Conservation (phyloP, 2,888 invertebrate species). For the Amphipyra tragopoginis region DNA sequence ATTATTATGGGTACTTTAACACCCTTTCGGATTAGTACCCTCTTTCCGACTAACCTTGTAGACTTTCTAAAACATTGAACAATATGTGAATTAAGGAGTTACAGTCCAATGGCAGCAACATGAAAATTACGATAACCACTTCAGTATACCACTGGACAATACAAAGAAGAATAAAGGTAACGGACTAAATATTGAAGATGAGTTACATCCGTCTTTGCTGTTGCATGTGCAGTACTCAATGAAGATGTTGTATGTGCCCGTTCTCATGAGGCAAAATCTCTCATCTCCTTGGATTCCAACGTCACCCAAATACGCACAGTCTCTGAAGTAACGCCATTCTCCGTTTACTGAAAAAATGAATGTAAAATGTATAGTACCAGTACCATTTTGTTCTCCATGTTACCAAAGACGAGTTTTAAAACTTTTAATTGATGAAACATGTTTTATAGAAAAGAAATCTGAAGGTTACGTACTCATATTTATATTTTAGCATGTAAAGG, state of each 20-base stretch:
- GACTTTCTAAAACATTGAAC: too few species aligned
- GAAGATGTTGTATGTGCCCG: conserved; percentile 97
- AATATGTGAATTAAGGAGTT: background rate
- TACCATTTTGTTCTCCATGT: too few species aligned
- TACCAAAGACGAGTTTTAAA: too few species aligned
- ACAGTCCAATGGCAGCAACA: too few species aligned
- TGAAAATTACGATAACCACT: conserved; percentile 42
- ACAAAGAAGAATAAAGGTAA: conserved; percentile 66
- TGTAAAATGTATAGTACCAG: too few species aligned
- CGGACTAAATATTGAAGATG: conserved; percentile 84
- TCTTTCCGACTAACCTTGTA: too few species aligned
- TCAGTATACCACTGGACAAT: conserved; percentile 33
- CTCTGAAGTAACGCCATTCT: conserved; percentile 96
- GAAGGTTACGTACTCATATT: too few species aligned
- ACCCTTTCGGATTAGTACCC: too few species aligned
- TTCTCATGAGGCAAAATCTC: conserved; percentile 96
- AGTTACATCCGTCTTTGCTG: conserved; percentile 97
- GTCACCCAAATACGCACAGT: conserved; percentile 97
- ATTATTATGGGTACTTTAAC: too few species aligned
- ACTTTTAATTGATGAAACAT: too few species aligned
- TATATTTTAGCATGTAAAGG: too few species aligned
- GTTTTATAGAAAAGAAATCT: too few species aligned
- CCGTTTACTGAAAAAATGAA: conserved; percentile 91
- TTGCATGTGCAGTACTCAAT: conserved; percentile 98
- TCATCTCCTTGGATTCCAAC: conserved; percentile 97